These are phyloP conservation scores for Arrhamphus sclerolepis DNA, from an alignment of 2,797 vertebrate species.

Conservation along the genomic window DNA sequence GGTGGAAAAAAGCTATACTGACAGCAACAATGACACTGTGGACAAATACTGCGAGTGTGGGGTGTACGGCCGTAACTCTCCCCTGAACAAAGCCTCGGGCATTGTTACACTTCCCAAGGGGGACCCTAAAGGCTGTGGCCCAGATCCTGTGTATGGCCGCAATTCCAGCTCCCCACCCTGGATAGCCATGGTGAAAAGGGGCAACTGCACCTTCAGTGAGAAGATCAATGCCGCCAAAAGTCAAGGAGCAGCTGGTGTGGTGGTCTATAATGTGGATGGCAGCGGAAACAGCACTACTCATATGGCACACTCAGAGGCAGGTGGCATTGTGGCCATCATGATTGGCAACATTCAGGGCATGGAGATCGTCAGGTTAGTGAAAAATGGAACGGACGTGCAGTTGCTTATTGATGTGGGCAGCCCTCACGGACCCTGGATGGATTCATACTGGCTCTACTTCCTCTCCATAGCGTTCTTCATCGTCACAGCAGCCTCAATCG, in stretches of 20 bases:
- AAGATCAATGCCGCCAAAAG: conserved; percentile 83
- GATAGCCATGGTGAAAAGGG: conserved; percentile 90
- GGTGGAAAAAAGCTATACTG: conserved; percentile 76
- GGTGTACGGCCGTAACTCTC: conserved; percentile 81
- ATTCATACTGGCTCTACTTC: conserved; percentile 90
- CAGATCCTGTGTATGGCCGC: conserved; percentile 68
- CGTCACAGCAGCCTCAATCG: conserved; percentile 87
- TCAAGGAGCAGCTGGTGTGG: conserved; percentile 83
- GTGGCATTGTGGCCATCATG: conserved; percentile 86
- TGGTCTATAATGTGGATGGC: conserved; percentile 85
- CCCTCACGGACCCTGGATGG: conserved; percentile 84
- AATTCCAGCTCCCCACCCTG: conserved; percentile 63
- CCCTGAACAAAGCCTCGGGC: conserved; percentile 63
- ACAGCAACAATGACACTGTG: conserved; percentile 58
- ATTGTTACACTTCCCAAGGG: conserved; percentile 77
- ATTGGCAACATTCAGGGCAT: conserved; percentile 86
- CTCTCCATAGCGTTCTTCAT: conserved; percentile 92
- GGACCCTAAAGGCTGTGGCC: conserved; percentile 81
- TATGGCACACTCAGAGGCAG: conserved; percentile 78
- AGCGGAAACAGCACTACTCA: conserved; percentile 72
- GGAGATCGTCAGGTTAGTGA: conserved; percentile 79
- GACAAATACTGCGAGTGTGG: conserved; percentile 82
- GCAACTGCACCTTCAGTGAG: conserved; percentile 87
- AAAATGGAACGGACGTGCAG: conserved; percentile 77
- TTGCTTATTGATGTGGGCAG: conserved; percentile 85